These are phyloP conservation scores for Zoanthus solanderi DNA, from an alignment of 92 coral and sea anemone genomes.

Conservation along the genomic window DNA sequence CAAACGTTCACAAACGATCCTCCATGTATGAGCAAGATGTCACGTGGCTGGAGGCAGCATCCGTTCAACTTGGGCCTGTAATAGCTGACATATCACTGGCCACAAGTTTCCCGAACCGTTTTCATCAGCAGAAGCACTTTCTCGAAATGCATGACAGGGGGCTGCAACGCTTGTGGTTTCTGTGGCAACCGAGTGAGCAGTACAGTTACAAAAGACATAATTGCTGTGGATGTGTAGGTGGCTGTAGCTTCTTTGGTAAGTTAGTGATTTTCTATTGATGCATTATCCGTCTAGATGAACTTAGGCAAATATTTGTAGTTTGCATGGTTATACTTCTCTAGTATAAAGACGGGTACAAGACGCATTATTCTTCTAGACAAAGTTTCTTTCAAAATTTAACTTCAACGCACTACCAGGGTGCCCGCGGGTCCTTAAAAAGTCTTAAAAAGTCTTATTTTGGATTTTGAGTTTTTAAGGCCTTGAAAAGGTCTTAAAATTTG, in stretches of 20 bases:
- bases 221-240: conserved; percentile 94
- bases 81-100: conserved; percentile 88
- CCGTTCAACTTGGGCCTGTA: conserved; percentile 86
- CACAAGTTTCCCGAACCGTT: conserved; percentile 57
- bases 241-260: conserved; percentile 96
- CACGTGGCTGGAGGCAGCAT: conserved; percentile 93
- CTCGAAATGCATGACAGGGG: conserved; percentile 87
- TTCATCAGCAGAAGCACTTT: conserved; percentile 85
- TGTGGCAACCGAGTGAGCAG: conserved; percentile 81
- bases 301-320: too few species aligned
- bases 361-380: too few species aligned
- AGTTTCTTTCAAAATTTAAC: too few species aligned
- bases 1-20: conserved; percentile 82
- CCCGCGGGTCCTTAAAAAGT: too few species aligned
- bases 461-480: too few species aligned
- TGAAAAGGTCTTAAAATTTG: too few species aligned
- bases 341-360: too few species aligned
- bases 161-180: conserved; percentile 92
- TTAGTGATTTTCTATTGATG: not conserved
- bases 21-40: conserved; percentile 80
- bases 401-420: too few species aligned
- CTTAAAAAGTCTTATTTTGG: too few species aligned
- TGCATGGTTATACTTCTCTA: too few species aligned
- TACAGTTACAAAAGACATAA: conserved; percentile 61
- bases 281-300: too few species aligned